These are phyloP conservation scores for Ochropleura leucogaster DNA, from an alignment of 2,888 invertebrate species.

Conservation along the genomic window DNA sequence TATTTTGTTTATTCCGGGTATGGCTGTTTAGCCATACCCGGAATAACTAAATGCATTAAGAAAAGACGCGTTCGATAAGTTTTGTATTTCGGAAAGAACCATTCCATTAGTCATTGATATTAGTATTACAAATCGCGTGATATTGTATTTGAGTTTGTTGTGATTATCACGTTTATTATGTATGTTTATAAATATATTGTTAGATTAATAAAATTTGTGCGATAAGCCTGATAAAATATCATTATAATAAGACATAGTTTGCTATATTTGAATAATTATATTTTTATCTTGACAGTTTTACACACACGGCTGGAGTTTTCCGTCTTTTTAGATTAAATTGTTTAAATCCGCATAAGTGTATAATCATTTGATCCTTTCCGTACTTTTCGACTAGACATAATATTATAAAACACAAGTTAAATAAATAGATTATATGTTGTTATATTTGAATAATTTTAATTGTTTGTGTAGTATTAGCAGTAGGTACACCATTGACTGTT, in stretches of 20 bases:
- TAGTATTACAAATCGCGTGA: slow-evolving; percentile 11
- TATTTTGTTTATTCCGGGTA: too few relatives aligned
- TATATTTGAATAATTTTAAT: too few relatives aligned
- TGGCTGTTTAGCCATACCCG: too few relatives aligned
- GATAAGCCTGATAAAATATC: not conserved
- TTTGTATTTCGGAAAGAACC: too few relatives aligned
- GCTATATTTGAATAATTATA: not conserved
- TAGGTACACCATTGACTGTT: too few relatives aligned
- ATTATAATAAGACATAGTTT: not conserved
- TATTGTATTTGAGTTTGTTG: not conserved
- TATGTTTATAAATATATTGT: not conserved
- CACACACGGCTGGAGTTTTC: not conserved
- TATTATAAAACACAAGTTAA: too few relatives aligned
- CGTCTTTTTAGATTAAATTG: not conserved
- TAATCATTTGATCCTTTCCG: slow-evolving; percentile 3
- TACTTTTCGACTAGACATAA: not conserved
- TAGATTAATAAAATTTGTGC: too few relatives aligned
- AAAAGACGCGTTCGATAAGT: too few relatives aligned
- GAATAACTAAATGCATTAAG: too few relatives aligned
- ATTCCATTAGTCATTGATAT: too few relatives aligned
- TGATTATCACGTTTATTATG: slow-evolving; percentile 19
- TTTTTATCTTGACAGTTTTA: slow-evolving; percentile 4
- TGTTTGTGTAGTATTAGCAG: too few relatives aligned
- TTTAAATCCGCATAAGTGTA: not conserved
- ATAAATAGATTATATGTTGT: too few relatives aligned